These are phyloP conservation scores for Pontoporia blainvillei DNA, from an alignment of 2,113 vertebrate genomes.

Conservation along the genomic window DNA sequence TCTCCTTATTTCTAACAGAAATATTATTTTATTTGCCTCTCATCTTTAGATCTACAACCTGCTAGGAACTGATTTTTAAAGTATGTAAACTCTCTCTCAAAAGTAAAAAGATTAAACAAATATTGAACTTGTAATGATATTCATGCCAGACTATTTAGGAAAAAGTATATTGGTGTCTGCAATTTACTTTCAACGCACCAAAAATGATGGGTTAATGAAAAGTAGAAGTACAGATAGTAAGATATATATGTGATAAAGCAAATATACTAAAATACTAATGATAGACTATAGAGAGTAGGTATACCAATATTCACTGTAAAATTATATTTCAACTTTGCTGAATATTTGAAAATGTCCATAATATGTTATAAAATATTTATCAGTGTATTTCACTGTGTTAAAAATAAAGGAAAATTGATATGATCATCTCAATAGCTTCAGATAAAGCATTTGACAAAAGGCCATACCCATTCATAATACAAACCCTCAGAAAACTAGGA, in stretches of 20 bases:
- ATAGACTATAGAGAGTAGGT: neutral
- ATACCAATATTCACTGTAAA: neutral
- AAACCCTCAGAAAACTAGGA: neutral
- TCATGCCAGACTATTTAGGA: neutral
- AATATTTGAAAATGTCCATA: neutral
- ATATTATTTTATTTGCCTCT: neutral
- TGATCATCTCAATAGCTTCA: neutral
- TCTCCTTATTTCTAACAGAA: neutral
- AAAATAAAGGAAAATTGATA: neutral
- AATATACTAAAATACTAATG: neutral
- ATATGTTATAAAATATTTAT: neutral
- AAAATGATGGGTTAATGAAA: neutral
- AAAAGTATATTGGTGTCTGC: neutral
- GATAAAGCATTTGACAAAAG: neutral
- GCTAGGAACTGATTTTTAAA: neutral
- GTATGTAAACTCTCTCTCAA: neutral
- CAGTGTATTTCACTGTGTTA: neutral
- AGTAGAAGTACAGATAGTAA: neutral
- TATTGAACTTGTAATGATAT: neutral
- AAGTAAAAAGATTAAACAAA: neutral
- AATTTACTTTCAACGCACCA: neutral
- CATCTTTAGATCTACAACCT: neutral
- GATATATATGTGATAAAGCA: neutral
- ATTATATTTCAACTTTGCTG: neutral
- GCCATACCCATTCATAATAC: neutral